Conservation (phyloP, 2,797 vertebrate species). For the Liasis olivaceus region DNA sequence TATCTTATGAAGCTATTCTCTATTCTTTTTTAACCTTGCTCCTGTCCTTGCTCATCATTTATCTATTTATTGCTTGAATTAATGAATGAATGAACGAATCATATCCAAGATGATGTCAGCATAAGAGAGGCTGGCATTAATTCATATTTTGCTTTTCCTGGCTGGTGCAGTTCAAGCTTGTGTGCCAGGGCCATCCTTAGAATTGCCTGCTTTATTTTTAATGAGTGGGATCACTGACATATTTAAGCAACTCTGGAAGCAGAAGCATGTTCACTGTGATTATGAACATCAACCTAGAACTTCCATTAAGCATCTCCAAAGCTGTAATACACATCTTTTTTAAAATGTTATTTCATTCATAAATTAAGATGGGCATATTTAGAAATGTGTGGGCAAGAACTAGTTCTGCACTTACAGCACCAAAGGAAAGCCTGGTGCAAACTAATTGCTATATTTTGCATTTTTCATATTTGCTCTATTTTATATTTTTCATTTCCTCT, state of each 20-base stretch:
- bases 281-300: background rate
- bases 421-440: background rate
- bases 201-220: conserved; percentile 28
- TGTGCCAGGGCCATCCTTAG: background rate
- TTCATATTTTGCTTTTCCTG: background rate
- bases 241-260: conserved; percentile 27
- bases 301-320: conserved; percentile 11
- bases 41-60: conserved; percentile 8
- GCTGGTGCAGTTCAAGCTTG: background rate
- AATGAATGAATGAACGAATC: background rate
- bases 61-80: conserved; percentile 28
- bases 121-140: background rate
- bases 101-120: conserved; percentile 19
- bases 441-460: background rate
- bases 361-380: background rate
- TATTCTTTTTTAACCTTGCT: background rate
- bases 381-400: background rate
- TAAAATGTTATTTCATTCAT: background rate
- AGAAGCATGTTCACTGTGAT: conserved; percentile 10
- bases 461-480: background rate
- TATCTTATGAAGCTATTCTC: background rate
- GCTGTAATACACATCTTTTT: background rate
- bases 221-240: background rate
- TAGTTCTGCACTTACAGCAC: background rate
- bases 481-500: background rate